Conservation (phyloP, 1,140 invertebrate genomes). For the Marisa cornuarietis region DNA sequence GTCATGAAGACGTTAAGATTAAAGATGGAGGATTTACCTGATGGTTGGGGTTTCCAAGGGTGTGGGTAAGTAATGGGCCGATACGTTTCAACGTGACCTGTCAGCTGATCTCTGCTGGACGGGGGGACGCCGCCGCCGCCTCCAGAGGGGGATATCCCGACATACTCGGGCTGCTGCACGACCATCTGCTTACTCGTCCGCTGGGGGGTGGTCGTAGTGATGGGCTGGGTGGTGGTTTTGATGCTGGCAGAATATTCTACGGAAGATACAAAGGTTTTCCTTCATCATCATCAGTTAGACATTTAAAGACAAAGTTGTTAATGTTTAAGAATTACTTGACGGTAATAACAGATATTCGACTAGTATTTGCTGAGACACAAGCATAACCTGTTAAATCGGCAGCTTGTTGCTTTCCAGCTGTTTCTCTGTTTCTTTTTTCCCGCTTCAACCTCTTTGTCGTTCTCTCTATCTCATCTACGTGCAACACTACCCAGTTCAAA, state of each 20-base stretch:
- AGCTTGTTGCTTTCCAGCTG: background rate
- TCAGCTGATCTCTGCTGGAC: no score
- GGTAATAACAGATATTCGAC: background rate
- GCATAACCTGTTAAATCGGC: background rate
- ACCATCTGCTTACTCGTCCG: background rate
- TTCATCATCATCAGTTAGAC: background rate
- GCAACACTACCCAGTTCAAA: no score
- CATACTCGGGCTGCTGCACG: background rate
- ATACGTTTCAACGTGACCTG: no score
- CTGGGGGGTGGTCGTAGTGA: background rate
- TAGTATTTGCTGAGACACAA: background rate
- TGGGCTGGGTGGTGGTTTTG: background rate
- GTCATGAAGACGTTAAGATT: no score
- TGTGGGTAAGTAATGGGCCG: no score
- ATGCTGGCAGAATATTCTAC: background rate
- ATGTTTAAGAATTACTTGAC: background rate
- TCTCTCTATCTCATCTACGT: no score
- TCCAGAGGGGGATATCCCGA: background rate
- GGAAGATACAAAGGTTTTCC: background rate
- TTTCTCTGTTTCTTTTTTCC: no score
- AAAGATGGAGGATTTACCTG: no score
- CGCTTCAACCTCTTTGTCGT: no score
- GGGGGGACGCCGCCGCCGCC: background rate
- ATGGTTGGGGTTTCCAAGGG: no score
- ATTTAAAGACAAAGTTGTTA: background rate